Conservation (phyloP, 1,140 invertebrate genomes). For the Zaprionus camerounensis region DNA sequence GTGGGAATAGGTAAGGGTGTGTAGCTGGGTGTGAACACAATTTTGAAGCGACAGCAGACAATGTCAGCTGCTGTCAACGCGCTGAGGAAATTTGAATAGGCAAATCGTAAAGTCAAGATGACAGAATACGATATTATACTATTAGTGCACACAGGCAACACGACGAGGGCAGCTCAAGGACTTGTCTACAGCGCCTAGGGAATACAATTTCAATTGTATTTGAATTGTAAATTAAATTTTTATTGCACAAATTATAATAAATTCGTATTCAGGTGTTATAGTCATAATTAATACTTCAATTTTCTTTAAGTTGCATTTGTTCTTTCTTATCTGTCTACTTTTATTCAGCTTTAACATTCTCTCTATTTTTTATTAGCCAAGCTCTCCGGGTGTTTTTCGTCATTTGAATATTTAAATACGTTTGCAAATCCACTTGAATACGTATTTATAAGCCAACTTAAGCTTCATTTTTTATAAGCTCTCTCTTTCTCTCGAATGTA, state of each 20-base stretch:
- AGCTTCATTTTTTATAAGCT: slow-evolving; percentile 32
- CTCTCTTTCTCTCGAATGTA: background rate
- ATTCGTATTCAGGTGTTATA: background rate
- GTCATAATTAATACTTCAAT: background rate
- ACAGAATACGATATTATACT: slow-evolving; percentile 43
- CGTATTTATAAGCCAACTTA: slow-evolving; percentile 24
- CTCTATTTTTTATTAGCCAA: background rate
- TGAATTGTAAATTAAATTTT: background rate
- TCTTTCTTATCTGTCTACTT: background rate
- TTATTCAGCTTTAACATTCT: background rate
- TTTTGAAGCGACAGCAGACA: slow-evolving; percentile 41
- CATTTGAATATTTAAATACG: slow-evolving; percentile 9
- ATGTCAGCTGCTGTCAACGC: slow-evolving; percentile 53
- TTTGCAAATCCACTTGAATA: slow-evolving; percentile 22
- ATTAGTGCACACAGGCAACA: slow-evolving; percentile 15
- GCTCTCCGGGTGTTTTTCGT: background rate
- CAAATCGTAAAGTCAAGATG: slow-evolving; percentile 52
- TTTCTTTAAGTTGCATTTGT: background rate
- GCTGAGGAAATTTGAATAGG: slow-evolving; percentile 49
- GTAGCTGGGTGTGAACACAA: slow-evolving; percentile 29
- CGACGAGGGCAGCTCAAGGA: slow-evolving; percentile 25
- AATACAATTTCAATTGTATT: slow-evolving; percentile 2
- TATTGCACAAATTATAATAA: background rate
- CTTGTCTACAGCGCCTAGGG: slow-evolving; percentile 8
- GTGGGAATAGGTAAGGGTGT: slow-evolving; percentile 1